Percentiles rank a stretch among this genome's conserved stretches.
phyloP scores from a whole-genome alignment of 2,888 invertebrate genomes.

The Scaptomyza cyrtandrae region DNA sequence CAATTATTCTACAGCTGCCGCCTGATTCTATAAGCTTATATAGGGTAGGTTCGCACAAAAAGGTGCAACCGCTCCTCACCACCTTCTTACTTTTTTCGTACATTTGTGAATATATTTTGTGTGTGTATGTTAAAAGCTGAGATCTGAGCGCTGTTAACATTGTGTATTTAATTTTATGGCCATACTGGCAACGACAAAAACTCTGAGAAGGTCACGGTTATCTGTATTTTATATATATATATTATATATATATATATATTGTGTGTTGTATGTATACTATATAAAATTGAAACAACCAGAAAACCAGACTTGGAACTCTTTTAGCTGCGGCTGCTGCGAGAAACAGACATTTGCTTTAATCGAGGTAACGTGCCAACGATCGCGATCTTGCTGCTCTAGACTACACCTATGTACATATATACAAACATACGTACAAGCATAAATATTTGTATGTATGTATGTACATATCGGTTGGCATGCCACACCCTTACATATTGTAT shows the following conservation, averaged over 20 bases:
- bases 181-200: conserved; percentile 49
- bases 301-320: conserved; percentile 63
- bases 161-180: conserved; percentile 56
- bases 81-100: neutral
- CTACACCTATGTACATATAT: neutral
- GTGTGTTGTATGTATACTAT: conserved; percentile 46
- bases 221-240: conserved; percentile 24
- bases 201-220: conserved; percentile 73
- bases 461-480: conserved; percentile 20
- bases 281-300: conserved; percentile 50
- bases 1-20: conserved; percentile 63
- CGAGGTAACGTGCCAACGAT: conserved; percentile 76
- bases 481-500: conserved; percentile 51
- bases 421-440: neutral
- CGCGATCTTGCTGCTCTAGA: conserved; percentile 41
- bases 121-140: conserved; percentile 27
- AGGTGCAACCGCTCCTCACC: neutral
- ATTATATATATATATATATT: conserved; percentile 50
- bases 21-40: conserved; percentile 69
- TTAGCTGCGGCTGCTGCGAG: conserved; percentile 30
- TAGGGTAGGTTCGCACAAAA: conserved; percentile 40
- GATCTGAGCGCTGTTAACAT: conserved; percentile 31
- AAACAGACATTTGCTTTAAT: conserved; percentile 66
- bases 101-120: neutral
- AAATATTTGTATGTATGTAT: neutral